Conservation (phyloP, 2,888 invertebrate species). For the Leptopilina syphax region DNA sequence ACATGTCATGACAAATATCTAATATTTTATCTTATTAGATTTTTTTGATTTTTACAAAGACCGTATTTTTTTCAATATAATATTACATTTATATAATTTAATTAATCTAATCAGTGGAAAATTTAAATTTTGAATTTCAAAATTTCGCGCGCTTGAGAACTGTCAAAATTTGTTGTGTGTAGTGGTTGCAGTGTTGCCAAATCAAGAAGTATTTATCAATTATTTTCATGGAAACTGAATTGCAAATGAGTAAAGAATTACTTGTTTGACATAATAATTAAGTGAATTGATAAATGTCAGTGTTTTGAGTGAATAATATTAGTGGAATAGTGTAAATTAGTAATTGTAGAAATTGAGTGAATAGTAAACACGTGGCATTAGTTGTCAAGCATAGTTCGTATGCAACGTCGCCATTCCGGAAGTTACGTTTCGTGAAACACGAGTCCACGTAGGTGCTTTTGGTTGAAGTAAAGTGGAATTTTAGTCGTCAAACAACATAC, state of each 20-base stretch:
- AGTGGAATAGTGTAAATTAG: too few relatives aligned
- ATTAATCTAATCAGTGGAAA: background rate
- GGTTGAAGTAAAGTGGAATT: constrained; percentile 14
- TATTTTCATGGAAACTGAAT: background rate
- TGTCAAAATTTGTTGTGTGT: background rate
- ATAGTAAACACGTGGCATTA: background rate
- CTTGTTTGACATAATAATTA: too few relatives aligned
- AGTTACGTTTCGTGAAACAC: constrained; percentile 16
- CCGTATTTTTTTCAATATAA: too few relatives aligned
- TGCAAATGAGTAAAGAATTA: too few relatives aligned
- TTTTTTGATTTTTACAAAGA: too few relatives aligned
- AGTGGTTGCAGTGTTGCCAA: background rate
- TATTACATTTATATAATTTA: too few relatives aligned
- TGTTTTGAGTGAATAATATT: too few relatives aligned
- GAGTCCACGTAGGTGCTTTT: constrained; percentile 1
- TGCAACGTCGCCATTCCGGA: constrained; percentile 36
- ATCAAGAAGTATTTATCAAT: background rate
- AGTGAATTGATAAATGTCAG: too few relatives aligned
- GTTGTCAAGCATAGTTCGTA: background rate
- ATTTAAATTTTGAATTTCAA: background rate
- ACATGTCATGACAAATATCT: too few relatives aligned
- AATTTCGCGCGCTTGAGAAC: background rate
- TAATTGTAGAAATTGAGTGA: background rate
- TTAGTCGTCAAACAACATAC: constrained; percentile 35
- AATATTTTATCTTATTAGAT: too few relatives aligned